Evolutionary conservation across 2,113 vertebrate genomes (phyloP).

Genomic region (Tragelaphus imberbis): DNA sequence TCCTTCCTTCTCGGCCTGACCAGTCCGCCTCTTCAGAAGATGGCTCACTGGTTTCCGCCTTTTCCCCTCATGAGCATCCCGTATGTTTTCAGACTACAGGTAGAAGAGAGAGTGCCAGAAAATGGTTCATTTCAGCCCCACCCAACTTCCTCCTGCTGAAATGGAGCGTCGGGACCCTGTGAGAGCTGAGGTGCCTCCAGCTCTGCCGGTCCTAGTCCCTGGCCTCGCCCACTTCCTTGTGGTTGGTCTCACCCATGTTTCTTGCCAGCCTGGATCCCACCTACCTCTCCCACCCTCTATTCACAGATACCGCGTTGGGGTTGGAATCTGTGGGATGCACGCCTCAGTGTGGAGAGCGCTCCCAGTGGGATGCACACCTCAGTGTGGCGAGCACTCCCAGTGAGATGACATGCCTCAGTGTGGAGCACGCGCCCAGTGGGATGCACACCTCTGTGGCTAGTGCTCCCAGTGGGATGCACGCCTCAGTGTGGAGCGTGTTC

Average conservation of each 20-base stretch:
- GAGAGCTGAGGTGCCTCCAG: background rate
- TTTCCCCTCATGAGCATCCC: background rate
- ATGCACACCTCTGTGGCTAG: too few species aligned
- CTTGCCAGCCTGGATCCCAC: background rate
- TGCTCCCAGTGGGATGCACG: too few species aligned
- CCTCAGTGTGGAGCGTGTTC: too few species aligned
- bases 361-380: too few species aligned
- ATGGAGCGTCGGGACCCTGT: background rate
- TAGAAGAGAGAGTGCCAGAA: background rate
- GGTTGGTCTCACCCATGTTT: background rate
- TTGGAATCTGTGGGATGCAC: background rate
- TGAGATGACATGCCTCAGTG: too few species aligned
- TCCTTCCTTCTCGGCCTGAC: background rate
- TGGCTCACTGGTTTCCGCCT: background rate
- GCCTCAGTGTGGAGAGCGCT: background rate
- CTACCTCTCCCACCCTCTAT: background rate
- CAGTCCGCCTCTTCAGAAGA: background rate
- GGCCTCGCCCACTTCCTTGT: background rate
- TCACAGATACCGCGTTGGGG: rapidly evolving
- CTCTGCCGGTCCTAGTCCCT: background rate
- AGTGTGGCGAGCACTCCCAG: too few species aligned
- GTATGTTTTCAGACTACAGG: background rate
- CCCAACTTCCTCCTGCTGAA: background rate
- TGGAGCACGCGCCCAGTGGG: too few species aligned
- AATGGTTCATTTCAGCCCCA: background rate